Base-by-base conservation (phyloP, 2,113 vertebrate species). In the Podarcis raffonei region DNA sequence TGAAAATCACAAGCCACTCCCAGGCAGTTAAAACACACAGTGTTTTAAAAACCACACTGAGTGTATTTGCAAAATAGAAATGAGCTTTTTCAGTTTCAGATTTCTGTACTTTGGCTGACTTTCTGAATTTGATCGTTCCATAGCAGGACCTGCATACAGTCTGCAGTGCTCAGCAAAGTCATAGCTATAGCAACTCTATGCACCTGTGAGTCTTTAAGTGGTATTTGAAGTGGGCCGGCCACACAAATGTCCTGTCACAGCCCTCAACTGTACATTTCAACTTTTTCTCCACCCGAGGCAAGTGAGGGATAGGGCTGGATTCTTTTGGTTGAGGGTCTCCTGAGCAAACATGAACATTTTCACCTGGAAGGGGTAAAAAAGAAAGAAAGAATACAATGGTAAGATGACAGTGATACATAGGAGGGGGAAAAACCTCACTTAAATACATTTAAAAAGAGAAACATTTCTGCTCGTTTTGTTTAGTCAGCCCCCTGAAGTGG, bases 141-240 rank as follows among this genome's bases (percentile, higher is more conserved):
- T 32, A 90, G 37, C 35, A 66, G 66, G 27, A 85, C 57, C 20
- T 53, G 37, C 32, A 80, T 65, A 35, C 13, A 18, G n/a, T 37
- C 23, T 81, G 74, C 32, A 76, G 0, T 6, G n/a, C 27, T 89
- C 84, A 88, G 35, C 23, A 13, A 81, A 85, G 39, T 69, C 78
- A 37, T 59, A 42, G 66, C 32, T 89, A 81, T 25, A 81, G 5
- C 12, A 37, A 83, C 30, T 90, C 68, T 62, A 16, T 96, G 94
- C 94, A 99, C 98, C 98, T 97, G 95, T 99, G 99, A 66, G 99
- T 99, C 96, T 99, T 99, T 77, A 99, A 98, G 91, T 99, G 99
- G 94, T 99, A 99, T 84, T 98, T 99, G 89, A 99, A 98, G 92
- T 99, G 99, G 87, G 99, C 98, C 15, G 98, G 98, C 97, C 98